Conservation (phyloP, 2,113 vertebrate genomes). For the Gobio gobio region DNA sequence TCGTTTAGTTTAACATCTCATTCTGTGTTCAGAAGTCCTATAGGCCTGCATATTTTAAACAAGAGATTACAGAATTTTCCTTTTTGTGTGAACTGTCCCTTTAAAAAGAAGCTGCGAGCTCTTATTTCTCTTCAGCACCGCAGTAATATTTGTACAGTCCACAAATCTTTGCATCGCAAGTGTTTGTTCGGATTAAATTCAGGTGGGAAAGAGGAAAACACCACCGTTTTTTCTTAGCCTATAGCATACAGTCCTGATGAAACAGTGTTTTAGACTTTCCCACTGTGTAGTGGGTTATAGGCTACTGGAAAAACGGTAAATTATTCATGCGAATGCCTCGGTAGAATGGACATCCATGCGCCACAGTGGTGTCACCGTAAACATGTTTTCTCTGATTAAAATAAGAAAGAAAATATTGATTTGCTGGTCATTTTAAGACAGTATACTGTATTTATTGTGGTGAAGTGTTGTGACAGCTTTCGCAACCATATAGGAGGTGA, state of each 20-base stretch:
- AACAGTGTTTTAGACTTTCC: slow-evolving; percentile 42
- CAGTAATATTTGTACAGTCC: not conserved
- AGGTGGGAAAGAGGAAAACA: not conserved
- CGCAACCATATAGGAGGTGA: not conserved
- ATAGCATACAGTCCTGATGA: not conserved
- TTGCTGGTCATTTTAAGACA: not conserved
- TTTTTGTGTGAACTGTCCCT: not conserved
- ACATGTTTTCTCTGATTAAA: not conserved
- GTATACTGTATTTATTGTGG: not conserved
- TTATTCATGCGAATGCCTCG: slow-evolving; percentile 69
- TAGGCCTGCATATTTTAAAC: not conserved
- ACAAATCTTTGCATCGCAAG: not conserved
- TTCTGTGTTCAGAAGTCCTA: not conserved
- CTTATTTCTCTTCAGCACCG: slow-evolving; percentile 3
- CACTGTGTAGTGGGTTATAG: not conserved
- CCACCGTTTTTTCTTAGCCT: not conserved
- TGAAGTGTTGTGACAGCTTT: not conserved
- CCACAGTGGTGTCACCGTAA: not conserved
- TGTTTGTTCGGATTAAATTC: not conserved
- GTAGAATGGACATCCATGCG: slow-evolving; percentile 54
- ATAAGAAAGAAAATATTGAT: not conserved
- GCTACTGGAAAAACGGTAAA: slow-evolving; percentile 64
- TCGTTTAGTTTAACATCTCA: not conserved
- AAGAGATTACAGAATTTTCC: not conserved
- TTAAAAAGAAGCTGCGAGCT: slow-evolving; percentile 13